Evolutionary conservation across 1,140 invertebrate species (phyloP), one percentile per base, ranked within the genome.

Genomic region (Drosophila yakuba): DNA sequence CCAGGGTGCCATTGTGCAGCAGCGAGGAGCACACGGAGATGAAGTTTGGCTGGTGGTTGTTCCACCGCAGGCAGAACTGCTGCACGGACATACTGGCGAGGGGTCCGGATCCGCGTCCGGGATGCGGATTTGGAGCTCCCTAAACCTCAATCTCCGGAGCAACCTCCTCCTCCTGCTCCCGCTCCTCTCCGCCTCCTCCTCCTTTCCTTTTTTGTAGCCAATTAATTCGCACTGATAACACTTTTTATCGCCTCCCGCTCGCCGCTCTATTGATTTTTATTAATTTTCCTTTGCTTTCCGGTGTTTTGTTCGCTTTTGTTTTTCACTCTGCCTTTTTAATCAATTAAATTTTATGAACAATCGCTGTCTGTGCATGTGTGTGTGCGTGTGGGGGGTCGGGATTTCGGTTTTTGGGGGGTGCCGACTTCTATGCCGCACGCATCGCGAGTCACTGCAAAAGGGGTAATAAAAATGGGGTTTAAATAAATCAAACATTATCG

Each of bases 1-100:
- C 96, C 67, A 97, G 91, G n/a, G 96, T 95, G 90, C 97, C 96
- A 88, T 95, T 96, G 82, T 95, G 96, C 54, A 97, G 93, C 56
- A 97, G 93, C 79, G 94, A 95, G 32, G 96, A 96, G 93, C 97
- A 97, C 74, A 97, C 96, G 1, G 96, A 96, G 78, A 97, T 97
- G 85, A 97, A 96, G 92, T 97, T 97, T 14, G 96, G 96, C 80
- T 97, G 96, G 93, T 97, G 97, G 93, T 97, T 97, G 93, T 97
- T 97, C 97, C 97, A 97, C 59, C 96, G 94, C 67, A 97, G 93
- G 92, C 96, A 97, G 92, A 97, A 98, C 86, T 98, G 96, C 93
- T 97, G 96, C 93, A 95, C 95, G 66, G 95, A 94, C 95, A 96
- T 96, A 79, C 41, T 84, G 67, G 48, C 23, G 45, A 12, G 4